These are phyloP conservation scores for Catharus bicknelli DNA, from an alignment of 2,113 vertebrate species.

Conservation along the genomic window DNA sequence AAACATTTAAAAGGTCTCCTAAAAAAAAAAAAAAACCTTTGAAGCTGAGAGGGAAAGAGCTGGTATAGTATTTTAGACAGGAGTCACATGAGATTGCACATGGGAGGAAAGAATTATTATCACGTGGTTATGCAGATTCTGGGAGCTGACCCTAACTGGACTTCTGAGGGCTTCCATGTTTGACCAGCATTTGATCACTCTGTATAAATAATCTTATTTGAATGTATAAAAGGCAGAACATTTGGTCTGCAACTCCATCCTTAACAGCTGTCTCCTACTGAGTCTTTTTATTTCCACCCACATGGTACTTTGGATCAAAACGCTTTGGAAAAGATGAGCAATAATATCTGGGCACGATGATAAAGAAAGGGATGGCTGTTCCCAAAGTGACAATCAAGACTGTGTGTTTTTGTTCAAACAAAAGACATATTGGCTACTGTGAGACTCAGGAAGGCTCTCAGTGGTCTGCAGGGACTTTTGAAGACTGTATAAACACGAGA, in stretches of 20 bases:
- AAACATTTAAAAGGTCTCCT: background rate
- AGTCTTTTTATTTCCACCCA: constrained; percentile 41
- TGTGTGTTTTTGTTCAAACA: constrained; percentile 45
- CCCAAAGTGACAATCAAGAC: constrained; percentile 31
- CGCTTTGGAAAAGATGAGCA: constrained; percentile 46
- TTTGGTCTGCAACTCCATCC: background rate
- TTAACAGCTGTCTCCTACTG: constrained; percentile 17
- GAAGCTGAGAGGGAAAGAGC: background rate
- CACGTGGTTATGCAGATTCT: background rate
- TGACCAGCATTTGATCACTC: constrained; percentile 25
- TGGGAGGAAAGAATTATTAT: background rate
- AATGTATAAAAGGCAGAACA: constrained; percentile 30
- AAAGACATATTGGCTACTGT: constrained; percentile 24
- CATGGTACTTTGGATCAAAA: constrained; percentile 49
- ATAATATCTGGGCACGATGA: constrained; percentile 26
- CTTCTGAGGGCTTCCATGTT: background rate
- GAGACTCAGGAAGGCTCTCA: background rate
- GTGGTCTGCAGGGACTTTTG: constrained; percentile 34
- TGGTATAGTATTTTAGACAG: background rate
- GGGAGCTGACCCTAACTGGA: background rate
- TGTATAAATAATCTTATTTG: constrained; percentile 46
- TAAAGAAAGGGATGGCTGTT: constrained; percentile 47
- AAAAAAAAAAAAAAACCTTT: background rate
- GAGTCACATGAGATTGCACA: background rate
- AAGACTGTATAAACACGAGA: constrained; percentile 16